A percentile compares a stretch with the other conserved stretches of the same genome.
These are phyloP conservation scores for Myotis vivesi DNA, from an alignment of 2,797 vertebrate genomes.

Conservation along the genomic window DNA sequence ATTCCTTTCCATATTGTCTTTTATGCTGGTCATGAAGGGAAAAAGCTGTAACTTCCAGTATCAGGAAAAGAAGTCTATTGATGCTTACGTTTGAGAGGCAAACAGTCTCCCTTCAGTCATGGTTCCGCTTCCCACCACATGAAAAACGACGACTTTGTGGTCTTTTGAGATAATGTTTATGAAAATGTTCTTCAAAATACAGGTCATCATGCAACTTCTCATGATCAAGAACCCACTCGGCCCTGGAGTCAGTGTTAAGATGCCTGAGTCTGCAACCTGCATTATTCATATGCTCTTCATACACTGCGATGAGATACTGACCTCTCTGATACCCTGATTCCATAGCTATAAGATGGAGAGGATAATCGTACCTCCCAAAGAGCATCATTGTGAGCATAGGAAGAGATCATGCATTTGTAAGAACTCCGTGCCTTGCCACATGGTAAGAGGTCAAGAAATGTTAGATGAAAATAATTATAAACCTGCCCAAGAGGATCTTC, in stretches of 20 bases:
- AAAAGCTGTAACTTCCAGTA: not conserved
- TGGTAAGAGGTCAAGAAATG: not conserved
- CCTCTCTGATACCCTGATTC: not conserved
- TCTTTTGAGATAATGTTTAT: not conserved
- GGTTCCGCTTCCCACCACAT: not conserved
- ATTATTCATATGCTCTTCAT: not conserved
- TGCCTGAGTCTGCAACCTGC: fast-evolving
- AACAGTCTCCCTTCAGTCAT: fast-evolving
- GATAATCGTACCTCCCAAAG: not conserved
- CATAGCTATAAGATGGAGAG: not conserved
- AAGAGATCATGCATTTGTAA: not conserved
- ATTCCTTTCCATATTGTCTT: not conserved
- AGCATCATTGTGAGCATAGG: not conserved
- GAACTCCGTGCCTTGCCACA: not conserved
- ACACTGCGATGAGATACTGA: not conserved
- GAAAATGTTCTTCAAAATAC: not conserved
- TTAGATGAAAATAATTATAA: not conserved
- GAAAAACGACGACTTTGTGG: not conserved
- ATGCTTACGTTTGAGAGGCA: not conserved
- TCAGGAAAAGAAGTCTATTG: not conserved
- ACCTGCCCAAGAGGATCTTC: not conserved
- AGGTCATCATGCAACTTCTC: not conserved
- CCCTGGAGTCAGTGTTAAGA: not conserved
- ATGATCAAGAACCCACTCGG: fast-evolving
- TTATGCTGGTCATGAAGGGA: fast-evolving